A percentile compares a stretch with the other conserved stretches of the same genome.
phyloP scores from a whole-genome alignment of 2,113 vertebrate genomes.

The Oplegnathus fasciatus region DNA sequence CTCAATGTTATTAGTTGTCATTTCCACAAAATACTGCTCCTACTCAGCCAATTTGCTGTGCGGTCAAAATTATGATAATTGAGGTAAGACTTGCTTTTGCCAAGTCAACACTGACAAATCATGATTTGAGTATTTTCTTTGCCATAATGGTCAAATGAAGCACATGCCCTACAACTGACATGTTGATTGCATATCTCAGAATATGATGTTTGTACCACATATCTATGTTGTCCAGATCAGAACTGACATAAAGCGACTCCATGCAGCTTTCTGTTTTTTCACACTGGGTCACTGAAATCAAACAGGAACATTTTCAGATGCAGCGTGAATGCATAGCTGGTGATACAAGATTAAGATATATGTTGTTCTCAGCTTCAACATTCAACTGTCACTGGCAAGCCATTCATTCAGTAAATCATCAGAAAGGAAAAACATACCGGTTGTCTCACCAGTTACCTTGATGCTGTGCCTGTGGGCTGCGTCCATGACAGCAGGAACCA shows the following conservation, averaged over 20 bases:
- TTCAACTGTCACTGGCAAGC: not conserved
- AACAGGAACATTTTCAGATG: not conserved
- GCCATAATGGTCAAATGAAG: not conserved
- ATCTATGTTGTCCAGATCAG: not conserved
- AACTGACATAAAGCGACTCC: not conserved
- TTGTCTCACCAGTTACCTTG: conserved; percentile 89
- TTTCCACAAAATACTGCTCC: not conserved
- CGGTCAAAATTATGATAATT: not conserved
- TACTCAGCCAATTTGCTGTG: not conserved
- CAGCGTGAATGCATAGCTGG: not conserved
- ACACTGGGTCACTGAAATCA: not conserved
- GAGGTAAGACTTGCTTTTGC: too few species aligned
- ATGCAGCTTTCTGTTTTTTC: not conserved
- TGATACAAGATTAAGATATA: too few species aligned
- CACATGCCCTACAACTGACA: not conserved
- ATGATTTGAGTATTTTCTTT: not conserved
- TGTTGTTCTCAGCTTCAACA: not conserved
- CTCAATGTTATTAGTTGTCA: not conserved
- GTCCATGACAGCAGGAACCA: conserved; percentile 90
- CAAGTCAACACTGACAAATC: not conserved
- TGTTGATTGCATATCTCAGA: not conserved
- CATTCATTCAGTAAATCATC: conserved; percentile 49
- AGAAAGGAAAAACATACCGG: conserved; percentile 76
- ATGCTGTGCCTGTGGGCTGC: conserved; percentile 89
- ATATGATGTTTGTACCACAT: not conserved